Percentiles rank a stretch among this genome's conserved stretches.
phyloP scores from a whole-genome alignment of 1,140 invertebrate species.

The Drosophila rhopaloa region DNA sequence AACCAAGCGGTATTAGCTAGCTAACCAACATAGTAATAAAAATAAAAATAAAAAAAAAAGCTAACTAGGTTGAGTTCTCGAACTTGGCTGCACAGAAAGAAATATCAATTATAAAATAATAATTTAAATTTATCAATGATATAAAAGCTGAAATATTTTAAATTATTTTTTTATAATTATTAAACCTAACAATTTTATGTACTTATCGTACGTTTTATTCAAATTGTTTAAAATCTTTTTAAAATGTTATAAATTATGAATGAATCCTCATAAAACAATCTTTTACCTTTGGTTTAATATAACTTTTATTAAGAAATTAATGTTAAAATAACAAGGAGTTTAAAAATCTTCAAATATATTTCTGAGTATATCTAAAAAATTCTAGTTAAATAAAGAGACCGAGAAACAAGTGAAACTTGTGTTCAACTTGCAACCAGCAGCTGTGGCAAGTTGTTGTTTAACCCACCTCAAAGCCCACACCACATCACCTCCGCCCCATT shows the following conservation, averaged over 20 bases:
- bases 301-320: too few relatives aligned
- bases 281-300: too few relatives aligned
- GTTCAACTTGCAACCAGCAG: constrained; percentile 51
- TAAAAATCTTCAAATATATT: background rate
- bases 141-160: too few relatives aligned
- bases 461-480: constrained; percentile 14
- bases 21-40: constrained; percentile 18
- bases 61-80: constrained; percentile 25
- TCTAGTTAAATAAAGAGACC: constrained; percentile 20
- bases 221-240: too few relatives aligned
- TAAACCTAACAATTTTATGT: too few relatives aligned
- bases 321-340: too few relatives aligned
- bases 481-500: background rate
- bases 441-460: constrained; percentile 41
- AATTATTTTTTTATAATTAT: too few relatives aligned
- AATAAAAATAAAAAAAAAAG: constrained; percentile 1
- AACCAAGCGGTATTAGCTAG: background rate
- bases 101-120: background rate
- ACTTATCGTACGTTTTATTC: too few relatives aligned
- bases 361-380: constrained; percentile 6
- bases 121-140: background rate
- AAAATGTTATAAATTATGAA: too few relatives aligned
- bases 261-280: too few relatives aligned
- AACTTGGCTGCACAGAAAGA: background rate
- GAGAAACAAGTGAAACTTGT: constrained; percentile 58